These are phyloP conservation scores for Pristiophorus japonicus DNA, from an alignment of 2,113 vertebrate species.

Conservation along the genomic window DNA sequence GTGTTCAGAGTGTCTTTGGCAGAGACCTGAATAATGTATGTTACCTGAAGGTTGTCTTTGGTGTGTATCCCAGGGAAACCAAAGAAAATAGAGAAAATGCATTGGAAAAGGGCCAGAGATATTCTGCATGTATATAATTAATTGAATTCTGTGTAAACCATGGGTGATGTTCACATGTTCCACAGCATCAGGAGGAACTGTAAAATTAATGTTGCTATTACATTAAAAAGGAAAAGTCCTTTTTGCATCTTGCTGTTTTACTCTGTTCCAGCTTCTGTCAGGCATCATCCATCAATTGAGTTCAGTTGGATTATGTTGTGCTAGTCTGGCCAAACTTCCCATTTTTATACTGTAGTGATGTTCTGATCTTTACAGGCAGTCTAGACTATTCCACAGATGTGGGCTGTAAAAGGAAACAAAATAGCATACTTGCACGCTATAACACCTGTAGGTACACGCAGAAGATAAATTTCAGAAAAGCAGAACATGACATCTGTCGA, in stretches of 20 bases:
- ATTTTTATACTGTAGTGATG: not conserved
- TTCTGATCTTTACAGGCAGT: not conserved
- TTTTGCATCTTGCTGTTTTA: not conserved
- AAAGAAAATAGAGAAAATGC: not conserved
- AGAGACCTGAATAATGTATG: not conserved
- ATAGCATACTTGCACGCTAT: not conserved
- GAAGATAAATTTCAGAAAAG: not conserved
- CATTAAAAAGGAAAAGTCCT: not conserved
- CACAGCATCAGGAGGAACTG: not conserved
- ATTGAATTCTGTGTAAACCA: not conserved
- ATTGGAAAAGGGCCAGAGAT: not conserved
- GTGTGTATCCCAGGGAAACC: not conserved
- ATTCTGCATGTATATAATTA: not conserved
- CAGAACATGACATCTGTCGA: not conserved
- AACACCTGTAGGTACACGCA: not conserved
- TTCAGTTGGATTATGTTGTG: slow-evolving; percentile 5
- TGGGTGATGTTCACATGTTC: not conserved
- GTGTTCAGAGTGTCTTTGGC: not conserved
- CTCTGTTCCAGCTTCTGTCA: slow-evolving; percentile 16
- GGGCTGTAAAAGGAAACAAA: not conserved
- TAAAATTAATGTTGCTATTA: not conserved
- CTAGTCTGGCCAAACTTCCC: not conserved
- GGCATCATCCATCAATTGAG: not conserved
- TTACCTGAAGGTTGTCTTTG: not conserved
- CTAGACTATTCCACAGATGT: not conserved